These are phyloP conservation scores for Manacus vitellinus DNA, from an alignment of 2,113 vertebrate species.

Conservation along the genomic window DNA sequence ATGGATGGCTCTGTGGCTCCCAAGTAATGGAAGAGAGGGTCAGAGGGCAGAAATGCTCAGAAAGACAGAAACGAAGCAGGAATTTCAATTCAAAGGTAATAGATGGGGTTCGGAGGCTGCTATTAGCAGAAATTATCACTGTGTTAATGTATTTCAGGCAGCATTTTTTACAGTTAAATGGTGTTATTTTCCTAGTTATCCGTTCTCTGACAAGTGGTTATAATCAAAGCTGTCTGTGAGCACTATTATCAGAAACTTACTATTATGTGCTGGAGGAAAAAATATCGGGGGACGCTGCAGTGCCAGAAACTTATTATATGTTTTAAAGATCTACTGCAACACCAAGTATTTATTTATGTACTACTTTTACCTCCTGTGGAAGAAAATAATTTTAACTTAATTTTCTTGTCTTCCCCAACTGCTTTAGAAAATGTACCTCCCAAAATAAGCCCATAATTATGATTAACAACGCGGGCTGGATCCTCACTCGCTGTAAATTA, in stretches of 20 bases:
- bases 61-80: constrained; percentile 1
- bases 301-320: constrained; percentile 56
- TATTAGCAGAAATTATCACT: constrained; percentile 63
- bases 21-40: neutral
- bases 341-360: constrained; percentile 64
- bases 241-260: constrained; percentile 65
- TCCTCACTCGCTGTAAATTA: constrained; percentile 11
- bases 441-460: constrained; percentile 40
- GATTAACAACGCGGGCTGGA: neutral
- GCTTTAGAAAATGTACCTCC: constrained; percentile 49
- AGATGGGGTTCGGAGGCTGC: constrained; percentile 18
- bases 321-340: constrained; percentile 60
- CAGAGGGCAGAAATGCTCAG: neutral
- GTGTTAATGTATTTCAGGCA: constrained; percentile 61
- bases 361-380: constrained; percentile 52
- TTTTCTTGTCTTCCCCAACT: constrained; percentile 65
- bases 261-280: constrained; percentile 53
- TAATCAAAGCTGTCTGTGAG: constrained; percentile 71
- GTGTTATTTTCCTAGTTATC: constrained; percentile 64
- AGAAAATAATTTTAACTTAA: constrained; percentile 72
- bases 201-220: constrained; percentile 61
- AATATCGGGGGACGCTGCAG: constrained; percentile 25
- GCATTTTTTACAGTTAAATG: constrained; percentile 54
- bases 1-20: neutral
- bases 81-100: constrained; percentile 23